These are phyloP conservation scores for Palythoa caribaeorum DNA, from an alignment of 92 coral and sea anemone species.

Conservation along the genomic window DNA sequence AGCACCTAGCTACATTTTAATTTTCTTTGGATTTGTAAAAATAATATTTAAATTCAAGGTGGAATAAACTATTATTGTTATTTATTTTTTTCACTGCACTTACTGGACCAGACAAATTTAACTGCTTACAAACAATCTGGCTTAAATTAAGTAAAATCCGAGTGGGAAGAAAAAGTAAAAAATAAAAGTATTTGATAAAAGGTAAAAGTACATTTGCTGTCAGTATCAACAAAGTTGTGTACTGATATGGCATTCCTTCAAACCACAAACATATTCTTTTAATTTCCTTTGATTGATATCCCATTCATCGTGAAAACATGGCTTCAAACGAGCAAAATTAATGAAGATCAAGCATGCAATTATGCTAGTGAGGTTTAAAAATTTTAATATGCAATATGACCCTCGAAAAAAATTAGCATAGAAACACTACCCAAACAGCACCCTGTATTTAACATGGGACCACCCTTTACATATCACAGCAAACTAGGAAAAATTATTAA, in stretches of 20 bases:
- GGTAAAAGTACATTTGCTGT: background rate
- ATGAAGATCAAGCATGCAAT: constrained; percentile 3
- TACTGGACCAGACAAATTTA: background rate
- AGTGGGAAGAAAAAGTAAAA: background rate
- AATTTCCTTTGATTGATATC: constrained; percentile 12
- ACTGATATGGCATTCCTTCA: background rate
- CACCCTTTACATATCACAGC: constrained; percentile 11
- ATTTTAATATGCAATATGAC: background rate
- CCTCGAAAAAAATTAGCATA: too few species aligned
- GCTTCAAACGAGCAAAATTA: constrained; percentile 7
- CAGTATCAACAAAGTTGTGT: background rate
- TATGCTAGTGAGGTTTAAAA: constrained; percentile 12
- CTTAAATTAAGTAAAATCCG: background rate
- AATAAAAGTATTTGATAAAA: background rate
- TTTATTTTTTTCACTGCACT: background rate
- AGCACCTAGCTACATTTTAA: too few species aligned
- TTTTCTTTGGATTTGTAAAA: background rate
- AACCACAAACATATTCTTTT: background rate
- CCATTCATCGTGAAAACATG: background rate
- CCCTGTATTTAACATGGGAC: background rate
- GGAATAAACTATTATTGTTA: background rate
- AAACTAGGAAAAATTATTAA: background rate
- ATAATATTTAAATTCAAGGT: background rate
- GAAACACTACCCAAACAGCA: too few species aligned
- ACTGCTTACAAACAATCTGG: background rate